Percentiles rank a stretch among this genome's conserved stretches.
Conservation (phyloP, 2,113 vertebrate genomes). For the Spizaetus ornatus region DNA sequence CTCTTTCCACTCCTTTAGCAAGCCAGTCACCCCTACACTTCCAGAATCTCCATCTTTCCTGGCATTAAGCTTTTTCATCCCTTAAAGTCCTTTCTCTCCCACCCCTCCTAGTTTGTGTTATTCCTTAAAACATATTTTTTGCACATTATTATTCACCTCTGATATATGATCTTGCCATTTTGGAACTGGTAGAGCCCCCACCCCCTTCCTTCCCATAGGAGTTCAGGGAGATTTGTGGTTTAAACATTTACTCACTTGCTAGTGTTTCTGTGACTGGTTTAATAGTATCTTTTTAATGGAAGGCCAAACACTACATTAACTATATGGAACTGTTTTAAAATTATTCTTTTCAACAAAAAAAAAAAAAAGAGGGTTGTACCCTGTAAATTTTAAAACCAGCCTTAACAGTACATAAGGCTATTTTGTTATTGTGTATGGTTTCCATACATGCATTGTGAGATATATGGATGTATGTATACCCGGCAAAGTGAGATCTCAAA, state of each 20-base stretch:
- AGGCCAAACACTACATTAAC: slow-evolving; percentile 67
- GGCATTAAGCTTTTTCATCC: neutral
- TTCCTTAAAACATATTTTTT: slow-evolving; percentile 48
- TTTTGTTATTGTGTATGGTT: slow-evolving; percentile 69
- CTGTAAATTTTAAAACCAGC: slow-evolving; percentile 69
- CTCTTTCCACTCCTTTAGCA: neutral
- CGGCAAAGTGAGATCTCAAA: slow-evolving; percentile 59
- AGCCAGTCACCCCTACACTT: neutral
- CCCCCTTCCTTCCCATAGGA: slow-evolving; percentile 51
- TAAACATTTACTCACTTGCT: slow-evolving; percentile 59
- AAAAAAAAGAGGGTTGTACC: slow-evolving; percentile 14
- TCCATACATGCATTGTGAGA: slow-evolving; percentile 52
- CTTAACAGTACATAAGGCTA: slow-evolving; percentile 38
- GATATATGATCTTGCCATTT: slow-evolving; percentile 62
- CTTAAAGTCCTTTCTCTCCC: neutral
- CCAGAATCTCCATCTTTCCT: neutral
- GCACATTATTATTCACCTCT: slow-evolving; percentile 58
- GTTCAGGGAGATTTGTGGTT: slow-evolving; percentile 58
- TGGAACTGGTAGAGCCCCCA: slow-evolving; percentile 34
- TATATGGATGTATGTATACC: slow-evolving; percentile 22
- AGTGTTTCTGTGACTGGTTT: slow-evolving; percentile 63
- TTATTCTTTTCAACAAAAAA: slow-evolving; percentile 38
- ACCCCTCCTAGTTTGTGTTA: neutral
- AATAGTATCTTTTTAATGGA: slow-evolving; percentile 69
- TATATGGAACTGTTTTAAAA: slow-evolving; percentile 54